Base-by-base conservation (phyloP, 1,140 invertebrate genomes). In the Marisa cornuarietis region DNA sequence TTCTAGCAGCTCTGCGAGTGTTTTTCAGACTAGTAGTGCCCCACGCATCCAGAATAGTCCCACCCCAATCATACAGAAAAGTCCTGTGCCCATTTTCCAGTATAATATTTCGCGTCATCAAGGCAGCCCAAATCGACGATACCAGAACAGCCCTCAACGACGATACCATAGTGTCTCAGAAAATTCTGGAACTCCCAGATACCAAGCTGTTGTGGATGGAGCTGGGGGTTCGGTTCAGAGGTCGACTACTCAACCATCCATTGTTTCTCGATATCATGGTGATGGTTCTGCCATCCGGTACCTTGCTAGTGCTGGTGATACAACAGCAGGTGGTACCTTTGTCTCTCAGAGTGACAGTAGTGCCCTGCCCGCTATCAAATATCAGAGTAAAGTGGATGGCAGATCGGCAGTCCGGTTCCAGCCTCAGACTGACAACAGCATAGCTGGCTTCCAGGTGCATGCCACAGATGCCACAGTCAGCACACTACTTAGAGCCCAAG, bases 11-110 rank as follows among this genome's bases (percentile, higher is more conserved):
- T 51, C 74, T 18, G 7, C 65, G 1, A 68, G 42, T 52, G 71
- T 51, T 20, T 77, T 77, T 51, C 76, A 62, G 13, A 52, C 26
- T 65, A 77, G 65, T 42, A 63, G 63, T 54, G 63, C 76, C 26
- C 76, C 76, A 18, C 49, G 76, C 63, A 77, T 77, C 16, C 76
- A 77, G 51, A 77, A 77, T 51, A 77, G 76, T 24, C 76, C 76
- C 18, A 68, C 76, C 42, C 76, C 76, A 14, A 77, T 77, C 13
- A 77, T 77, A 13, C 76, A 77, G 20, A 68, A 65, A 42, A 77
- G 76, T 24, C 76, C 76, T 1, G 51, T 77, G 65, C 65, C 76
- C 65, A 77, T 77, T 24, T 77, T 77, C 51, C 62, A 77, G 16
- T 77, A 77, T 63, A 68, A 20, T 18, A 26, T 51, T 20, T 77